These are phyloP conservation scores for Chymomyza fuscimana DNA, from an alignment of 2,888 invertebrate genomes.

Conservation along the genomic window DNA sequence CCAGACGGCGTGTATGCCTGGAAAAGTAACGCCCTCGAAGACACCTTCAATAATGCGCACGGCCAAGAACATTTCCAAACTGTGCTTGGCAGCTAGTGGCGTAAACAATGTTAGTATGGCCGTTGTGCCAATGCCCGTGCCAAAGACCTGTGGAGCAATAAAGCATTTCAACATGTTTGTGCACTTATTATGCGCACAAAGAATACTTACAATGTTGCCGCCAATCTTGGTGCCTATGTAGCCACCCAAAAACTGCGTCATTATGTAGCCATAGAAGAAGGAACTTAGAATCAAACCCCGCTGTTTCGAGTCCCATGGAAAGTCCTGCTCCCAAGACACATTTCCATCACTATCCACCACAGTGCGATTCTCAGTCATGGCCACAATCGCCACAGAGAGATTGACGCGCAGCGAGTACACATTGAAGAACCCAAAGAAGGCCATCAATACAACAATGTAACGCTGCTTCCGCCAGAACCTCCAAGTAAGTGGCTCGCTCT, in stretches of 20 bases:
- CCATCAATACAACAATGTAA: constrained; percentile 87
- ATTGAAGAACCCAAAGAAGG: constrained; percentile 92
- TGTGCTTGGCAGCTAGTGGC: constrained; percentile 87
- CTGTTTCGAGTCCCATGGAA: constrained; percentile 89
- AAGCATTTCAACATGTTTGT: not conserved
- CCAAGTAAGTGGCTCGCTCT: constrained; percentile 81
- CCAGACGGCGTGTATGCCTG: constrained; percentile 89
- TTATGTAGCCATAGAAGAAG: constrained; percentile 93
- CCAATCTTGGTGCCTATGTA: constrained; percentile 91
- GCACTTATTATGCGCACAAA: not conserved
- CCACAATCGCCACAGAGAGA: constrained; percentile 94
- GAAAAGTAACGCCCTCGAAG: constrained; percentile 83
- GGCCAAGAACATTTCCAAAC: constrained; percentile 85
- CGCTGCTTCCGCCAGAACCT: constrained; percentile 87
- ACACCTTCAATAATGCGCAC: constrained; percentile 89
- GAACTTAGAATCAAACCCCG: constrained; percentile 90
- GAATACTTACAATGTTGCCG: constrained; percentile 84
- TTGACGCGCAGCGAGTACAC: constrained; percentile 92
- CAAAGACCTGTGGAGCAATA: constrained; percentile 82
- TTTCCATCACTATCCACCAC: constrained; percentile 84
- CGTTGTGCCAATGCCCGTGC: constrained; percentile 88
- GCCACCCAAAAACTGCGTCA: constrained; percentile 91
- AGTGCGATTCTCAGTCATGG: constrained; percentile 90
- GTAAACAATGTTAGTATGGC: constrained; percentile 90
- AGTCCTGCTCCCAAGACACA: constrained; percentile 84